These are phyloP conservation scores for Megalops cyprinoides DNA, from an alignment of 2,797 vertebrate genomes.

Conservation along the genomic window DNA sequence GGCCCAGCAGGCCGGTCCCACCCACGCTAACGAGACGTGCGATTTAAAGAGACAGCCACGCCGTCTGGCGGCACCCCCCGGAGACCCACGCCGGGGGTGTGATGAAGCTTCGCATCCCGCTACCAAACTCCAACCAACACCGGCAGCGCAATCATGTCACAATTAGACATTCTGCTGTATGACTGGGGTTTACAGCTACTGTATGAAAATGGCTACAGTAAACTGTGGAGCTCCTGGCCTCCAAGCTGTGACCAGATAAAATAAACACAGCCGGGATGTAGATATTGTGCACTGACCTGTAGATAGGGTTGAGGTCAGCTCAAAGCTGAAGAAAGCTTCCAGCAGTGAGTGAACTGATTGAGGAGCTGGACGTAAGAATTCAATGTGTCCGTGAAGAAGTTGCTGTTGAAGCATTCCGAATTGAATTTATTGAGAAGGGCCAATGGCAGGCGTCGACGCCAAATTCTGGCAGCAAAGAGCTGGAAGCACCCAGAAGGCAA, in stretches of 20 bases:
- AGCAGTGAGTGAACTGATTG: background rate
- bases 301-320: background rate
- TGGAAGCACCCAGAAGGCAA: conserved; percentile 4
- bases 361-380: background rate
- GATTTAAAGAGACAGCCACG: background rate
- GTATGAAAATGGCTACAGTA: background rate
- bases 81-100: background rate
- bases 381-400: background rate
- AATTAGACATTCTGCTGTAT: background rate
- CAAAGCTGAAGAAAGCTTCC: background rate
- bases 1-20: too few species aligned
- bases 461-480: background rate
- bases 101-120: background rate
- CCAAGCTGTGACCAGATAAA: background rate
- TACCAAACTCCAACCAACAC: background rate
- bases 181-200: background rate
- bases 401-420: background rate
- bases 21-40: background rate
- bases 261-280: background rate
- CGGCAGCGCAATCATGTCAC: background rate
- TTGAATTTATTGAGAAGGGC: background rate
- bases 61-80: too few species aligned
- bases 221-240: background rate
- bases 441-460: background rate
- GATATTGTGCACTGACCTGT: background rate